These are phyloP conservation scores for Canis aureus DNA, from an alignment of 2,113 vertebrate species.

Conservation along the genomic window DNA sequence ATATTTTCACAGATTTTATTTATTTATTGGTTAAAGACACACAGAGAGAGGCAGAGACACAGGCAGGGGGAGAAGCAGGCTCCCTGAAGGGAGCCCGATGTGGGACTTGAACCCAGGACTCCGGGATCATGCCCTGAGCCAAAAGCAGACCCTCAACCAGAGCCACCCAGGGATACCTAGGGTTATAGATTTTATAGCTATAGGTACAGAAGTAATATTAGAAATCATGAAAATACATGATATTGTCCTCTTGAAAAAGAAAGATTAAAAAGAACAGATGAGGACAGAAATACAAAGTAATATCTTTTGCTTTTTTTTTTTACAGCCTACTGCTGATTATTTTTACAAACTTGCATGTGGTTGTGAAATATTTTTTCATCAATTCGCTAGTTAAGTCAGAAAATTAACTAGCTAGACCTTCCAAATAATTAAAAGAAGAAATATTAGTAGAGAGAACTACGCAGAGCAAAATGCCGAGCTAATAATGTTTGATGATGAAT, in stretches of 20 bases:
- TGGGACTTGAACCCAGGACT: too few relatives aligned
- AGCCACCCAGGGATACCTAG: too few relatives aligned
- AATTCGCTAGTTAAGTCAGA: not conserved
- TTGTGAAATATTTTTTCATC: not conserved
- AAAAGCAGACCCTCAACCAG: too few relatives aligned
- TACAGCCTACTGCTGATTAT: not conserved
- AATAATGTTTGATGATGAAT: conserved; percentile 51
- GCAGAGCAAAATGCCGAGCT: conserved; percentile 5
- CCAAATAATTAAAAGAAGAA: conserved; percentile 35
- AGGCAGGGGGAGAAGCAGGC: too few relatives aligned
- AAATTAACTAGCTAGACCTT: not conserved
- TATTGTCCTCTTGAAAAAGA: not conserved
- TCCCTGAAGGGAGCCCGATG: too few relatives aligned
- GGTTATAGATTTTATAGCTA: not conserved
- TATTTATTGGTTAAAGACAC: too few relatives aligned
- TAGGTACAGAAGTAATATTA: not conserved
- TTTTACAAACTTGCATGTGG: not conserved
- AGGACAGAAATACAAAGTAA: not conserved
- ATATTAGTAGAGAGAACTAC: not conserved
- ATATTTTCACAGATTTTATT: too few relatives aligned
- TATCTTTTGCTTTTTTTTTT: not conserved
- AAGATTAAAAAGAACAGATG: not conserved
- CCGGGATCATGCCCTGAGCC: too few relatives aligned
- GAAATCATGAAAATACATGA: not conserved
- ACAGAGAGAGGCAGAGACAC: too few relatives aligned